Evolutionary conservation across 2,888 invertebrate genomes (phyloP).

Genomic region (Calameuta idolon): DNA sequence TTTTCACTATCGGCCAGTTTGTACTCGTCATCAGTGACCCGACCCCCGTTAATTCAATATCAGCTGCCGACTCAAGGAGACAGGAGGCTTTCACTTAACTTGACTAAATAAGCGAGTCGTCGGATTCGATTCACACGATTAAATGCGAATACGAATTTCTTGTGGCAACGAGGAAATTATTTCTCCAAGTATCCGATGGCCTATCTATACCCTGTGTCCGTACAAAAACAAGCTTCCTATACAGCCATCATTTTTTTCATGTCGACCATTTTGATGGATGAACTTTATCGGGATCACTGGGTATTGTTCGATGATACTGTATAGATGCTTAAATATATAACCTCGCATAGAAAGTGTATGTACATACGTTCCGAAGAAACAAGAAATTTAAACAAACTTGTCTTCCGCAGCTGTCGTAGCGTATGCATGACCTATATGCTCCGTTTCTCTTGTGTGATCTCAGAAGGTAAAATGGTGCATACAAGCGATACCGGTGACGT

Average conservation of each 20-base stretch:
- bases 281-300: background rate
- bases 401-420: background rate
- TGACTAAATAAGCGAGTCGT: constrained; percentile 36
- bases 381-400: background rate
- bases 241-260: background rate
- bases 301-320: background rate
- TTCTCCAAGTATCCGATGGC: background rate
- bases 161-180: background rate
- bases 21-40: constrained; percentile 14
- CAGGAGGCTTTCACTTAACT: constrained; percentile 17
- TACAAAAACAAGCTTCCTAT: background rate
- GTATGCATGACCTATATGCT: background rate
- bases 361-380: background rate
- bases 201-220: background rate
- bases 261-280: background rate
- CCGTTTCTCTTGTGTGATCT: background rate
- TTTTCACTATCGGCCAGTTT: constrained; percentile 17
- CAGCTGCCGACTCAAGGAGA: background rate
- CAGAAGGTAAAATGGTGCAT: background rate
- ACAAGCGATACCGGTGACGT: background rate
- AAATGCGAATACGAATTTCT: background rate
- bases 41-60: constrained; percentile 3
- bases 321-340: too few relatives aligned
- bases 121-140: constrained; percentile 21
- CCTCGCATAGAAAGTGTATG: background rate